These are phyloP conservation scores for Carterocephalus palaemon DNA, from an alignment of 2,888 invertebrate species.

Conservation along the genomic window DNA sequence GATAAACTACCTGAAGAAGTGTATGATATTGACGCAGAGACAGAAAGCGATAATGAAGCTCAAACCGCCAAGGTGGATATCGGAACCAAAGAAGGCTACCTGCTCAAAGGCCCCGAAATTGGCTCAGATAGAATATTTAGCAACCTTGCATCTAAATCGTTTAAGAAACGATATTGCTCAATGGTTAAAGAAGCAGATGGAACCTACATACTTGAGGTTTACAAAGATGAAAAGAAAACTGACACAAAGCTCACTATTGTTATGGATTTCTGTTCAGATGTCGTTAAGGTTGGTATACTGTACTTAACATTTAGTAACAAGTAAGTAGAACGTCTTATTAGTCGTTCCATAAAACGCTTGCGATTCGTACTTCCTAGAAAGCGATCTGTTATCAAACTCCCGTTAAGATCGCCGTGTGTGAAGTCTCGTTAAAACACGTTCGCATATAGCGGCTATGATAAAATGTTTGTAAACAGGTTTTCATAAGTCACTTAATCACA, in stretches of 20 bases:
- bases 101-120: conserved; percentile 94
- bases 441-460: too few species aligned
- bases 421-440: too few species aligned
- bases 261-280: conserved; percentile 95
- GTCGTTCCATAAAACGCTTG: too few species aligned
- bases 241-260: conserved; percentile 95
- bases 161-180: conserved; percentile 93
- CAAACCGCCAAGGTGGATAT: conserved; percentile 83
- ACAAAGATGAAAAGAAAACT: conserved; percentile 94
- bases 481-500: too few species aligned
- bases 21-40: conserved; percentile 93
- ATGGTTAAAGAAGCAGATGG: conserved; percentile 94
- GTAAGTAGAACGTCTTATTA: too few species aligned
- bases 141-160: conserved; percentile 94
- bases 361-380: too few species aligned
- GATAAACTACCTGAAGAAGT: conserved; percentile 83
- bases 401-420: too few species aligned
- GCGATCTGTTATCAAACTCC: too few species aligned
- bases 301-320: too few species aligned
- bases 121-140: conserved; percentile 94
- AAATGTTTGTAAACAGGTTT: too few species aligned
- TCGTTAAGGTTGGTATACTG: conserved; percentile 86
- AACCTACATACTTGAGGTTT: conserved; percentile 93
- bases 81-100: conserved; percentile 93
- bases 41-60: conserved; percentile 88